These are phyloP conservation scores for Acholoe squamosa DNA, from an alignment of 2,888 invertebrate species.

Conservation along the genomic window DNA sequence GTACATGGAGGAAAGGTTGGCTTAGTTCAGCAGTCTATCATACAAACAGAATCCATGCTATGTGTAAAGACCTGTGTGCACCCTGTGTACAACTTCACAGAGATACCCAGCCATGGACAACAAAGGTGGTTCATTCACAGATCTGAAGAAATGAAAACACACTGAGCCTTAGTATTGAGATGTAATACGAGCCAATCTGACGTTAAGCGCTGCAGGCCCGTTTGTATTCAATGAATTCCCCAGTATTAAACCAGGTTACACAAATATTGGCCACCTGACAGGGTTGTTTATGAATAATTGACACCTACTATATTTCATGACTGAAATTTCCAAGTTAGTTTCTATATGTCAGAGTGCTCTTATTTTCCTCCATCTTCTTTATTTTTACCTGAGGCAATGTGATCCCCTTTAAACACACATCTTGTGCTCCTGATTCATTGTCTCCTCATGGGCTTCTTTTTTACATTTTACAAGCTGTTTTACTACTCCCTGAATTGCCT, in stretches of 20 bases:
- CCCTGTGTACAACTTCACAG: neutral
- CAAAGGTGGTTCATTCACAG: neutral
- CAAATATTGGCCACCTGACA: neutral
- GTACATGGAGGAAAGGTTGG: neutral
- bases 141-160: neutral
- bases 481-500: neutral
- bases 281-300: neutral
- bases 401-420: too few relatives aligned
- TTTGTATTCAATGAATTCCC: neutral
- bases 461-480: neutral
- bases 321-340: too few relatives aligned
- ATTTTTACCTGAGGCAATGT: too few relatives aligned
- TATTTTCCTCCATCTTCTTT: too few relatives aligned
- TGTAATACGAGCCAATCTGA: neutral
- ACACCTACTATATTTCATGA: neutral
- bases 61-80: neutral
- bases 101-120: neutral
- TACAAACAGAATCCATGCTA: neutral
- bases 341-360: too few relatives aligned
- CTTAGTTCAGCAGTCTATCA: neutral
- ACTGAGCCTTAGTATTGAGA: neutral
- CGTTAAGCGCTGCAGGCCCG: neutral
- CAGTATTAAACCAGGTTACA: neutral
- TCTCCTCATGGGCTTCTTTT: neutral
- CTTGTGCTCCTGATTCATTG: too few relatives aligned